A percentile compares a stretch with the other conserved stretches of the same genome.
These are phyloP conservation scores for Emydoidea blandingii DNA, from an alignment of 2,797 vertebrate genomes.

Conservation along the genomic window DNA sequence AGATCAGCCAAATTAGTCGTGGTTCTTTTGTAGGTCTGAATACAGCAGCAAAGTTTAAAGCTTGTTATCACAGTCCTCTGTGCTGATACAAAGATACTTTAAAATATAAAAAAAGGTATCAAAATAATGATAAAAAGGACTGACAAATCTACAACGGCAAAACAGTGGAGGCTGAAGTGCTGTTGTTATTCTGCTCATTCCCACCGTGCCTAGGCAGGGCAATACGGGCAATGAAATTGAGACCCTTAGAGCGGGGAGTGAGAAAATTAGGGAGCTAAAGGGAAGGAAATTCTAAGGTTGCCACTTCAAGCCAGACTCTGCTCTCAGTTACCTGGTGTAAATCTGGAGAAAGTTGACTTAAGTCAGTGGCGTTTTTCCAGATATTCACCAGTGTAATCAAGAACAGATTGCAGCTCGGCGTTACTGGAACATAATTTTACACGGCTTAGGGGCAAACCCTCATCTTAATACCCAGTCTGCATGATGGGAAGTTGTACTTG, in stretches of 20 bases:
- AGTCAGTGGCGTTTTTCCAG: neutral
- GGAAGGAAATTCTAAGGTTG: neutral
- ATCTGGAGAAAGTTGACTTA: neutral
- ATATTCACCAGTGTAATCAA: neutral
- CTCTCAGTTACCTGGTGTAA: neutral
- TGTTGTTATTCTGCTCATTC: neutral
- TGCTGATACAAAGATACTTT: slow-evolving; percentile 62
- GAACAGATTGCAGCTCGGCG: rapidly evolving
- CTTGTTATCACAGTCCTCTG: slow-evolving; percentile 36
- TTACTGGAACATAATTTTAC: neutral
- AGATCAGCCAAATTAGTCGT: slow-evolving; percentile 68
- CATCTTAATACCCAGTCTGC: neutral
- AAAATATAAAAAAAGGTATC: slow-evolving; percentile 62
- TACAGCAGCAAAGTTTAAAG: slow-evolving; percentile 50
- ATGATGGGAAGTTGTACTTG: neutral
- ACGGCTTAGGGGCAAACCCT: rapidly evolving
- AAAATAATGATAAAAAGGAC: slow-evolving; percentile 18
- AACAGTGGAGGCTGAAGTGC: slow-evolving; percentile 46
- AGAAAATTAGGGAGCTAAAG: neutral
- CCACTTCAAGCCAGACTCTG: neutral
- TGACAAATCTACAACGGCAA: slow-evolving; percentile 45
- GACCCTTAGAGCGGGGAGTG: neutral
- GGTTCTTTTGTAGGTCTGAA: slow-evolving; percentile 60
- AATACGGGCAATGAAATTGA: neutral
- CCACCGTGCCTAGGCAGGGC: neutral